A percentile compares a stretch with the other conserved stretches of the same genome.
Conservation (phyloP, 1,140 invertebrate species). For the Helicoverpa zea region DNA sequence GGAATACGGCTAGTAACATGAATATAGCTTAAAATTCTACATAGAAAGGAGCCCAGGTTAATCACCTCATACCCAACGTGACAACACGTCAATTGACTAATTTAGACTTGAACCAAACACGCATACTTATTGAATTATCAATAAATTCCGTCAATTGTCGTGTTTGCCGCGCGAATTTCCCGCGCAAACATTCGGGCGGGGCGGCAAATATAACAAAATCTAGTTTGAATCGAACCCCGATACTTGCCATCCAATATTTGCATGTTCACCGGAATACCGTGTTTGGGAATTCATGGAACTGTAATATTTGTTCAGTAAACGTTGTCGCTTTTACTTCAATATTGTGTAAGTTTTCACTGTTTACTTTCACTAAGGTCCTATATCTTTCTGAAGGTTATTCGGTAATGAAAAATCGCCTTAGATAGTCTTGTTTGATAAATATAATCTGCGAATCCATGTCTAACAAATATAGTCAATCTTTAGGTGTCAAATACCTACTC, state of each 20-base stretch:
- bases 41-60: no score
- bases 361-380: background rate
- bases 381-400: no score
- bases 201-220: conserved; percentile 44
- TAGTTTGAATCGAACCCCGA: conserved; percentile 50
- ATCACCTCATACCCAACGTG: no score
- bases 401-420: no score
- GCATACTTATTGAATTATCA: conserved; percentile 33
- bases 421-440: no score
- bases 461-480: no score
- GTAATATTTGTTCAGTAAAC: conserved; percentile 38
- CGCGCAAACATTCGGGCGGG: conserved; percentile 26
- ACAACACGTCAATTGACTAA: background rate
- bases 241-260: conserved; percentile 51
- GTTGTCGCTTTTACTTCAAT: conserved; percentile 4
- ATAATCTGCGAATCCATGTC: no score
- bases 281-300: conserved; percentile 41
- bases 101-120: background rate
- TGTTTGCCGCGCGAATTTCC: conserved; percentile 29
- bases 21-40: no score
- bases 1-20: no score
- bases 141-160: conserved; percentile 13
- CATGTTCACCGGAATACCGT: conserved; percentile 32
- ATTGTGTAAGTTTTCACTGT: background rate
- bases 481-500: no score